These are phyloP conservation scores for Leptopilina syphax DNA, from an alignment of 2,888 invertebrate species.

Conservation along the genomic window DNA sequence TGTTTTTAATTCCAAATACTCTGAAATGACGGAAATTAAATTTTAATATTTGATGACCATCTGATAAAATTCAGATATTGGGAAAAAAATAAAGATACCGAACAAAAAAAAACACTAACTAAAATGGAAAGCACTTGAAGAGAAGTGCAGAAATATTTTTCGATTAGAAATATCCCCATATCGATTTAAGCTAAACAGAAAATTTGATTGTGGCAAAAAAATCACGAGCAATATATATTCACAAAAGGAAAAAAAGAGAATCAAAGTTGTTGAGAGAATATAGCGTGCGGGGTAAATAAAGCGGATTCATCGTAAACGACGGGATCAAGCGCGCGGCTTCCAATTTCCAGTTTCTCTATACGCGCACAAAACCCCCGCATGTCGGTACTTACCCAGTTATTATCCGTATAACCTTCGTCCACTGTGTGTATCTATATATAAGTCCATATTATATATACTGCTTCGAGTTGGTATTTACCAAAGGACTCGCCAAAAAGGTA, in stretches of 20 bases:
- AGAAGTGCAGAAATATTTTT: no score
- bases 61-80: no score
- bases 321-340: constrained; percentile 16
- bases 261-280: background rate
- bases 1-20: no score
- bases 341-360: constrained; percentile 32
- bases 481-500: background rate
- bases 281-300: constrained; percentile 14
- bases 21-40: no score
- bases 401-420: constrained; percentile 16
- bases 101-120: no score
- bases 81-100: no score
- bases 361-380: constrained; percentile 8
- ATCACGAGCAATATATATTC: background rate
- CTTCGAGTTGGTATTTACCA: background rate
- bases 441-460: background rate
- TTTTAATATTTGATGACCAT: no score
- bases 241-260: background rate
- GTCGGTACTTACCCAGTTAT: constrained; percentile 16
- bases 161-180: no score
- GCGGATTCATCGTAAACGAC: constrained; percentile 20
- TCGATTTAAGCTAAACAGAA: no score
- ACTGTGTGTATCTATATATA: background rate
- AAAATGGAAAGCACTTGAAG: no score
- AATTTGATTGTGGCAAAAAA: constrained; percentile 4